Evolutionary conservation across 2,113 vertebrate species (phyloP).

Genomic region (Neotragus pygmaeus): DNA sequence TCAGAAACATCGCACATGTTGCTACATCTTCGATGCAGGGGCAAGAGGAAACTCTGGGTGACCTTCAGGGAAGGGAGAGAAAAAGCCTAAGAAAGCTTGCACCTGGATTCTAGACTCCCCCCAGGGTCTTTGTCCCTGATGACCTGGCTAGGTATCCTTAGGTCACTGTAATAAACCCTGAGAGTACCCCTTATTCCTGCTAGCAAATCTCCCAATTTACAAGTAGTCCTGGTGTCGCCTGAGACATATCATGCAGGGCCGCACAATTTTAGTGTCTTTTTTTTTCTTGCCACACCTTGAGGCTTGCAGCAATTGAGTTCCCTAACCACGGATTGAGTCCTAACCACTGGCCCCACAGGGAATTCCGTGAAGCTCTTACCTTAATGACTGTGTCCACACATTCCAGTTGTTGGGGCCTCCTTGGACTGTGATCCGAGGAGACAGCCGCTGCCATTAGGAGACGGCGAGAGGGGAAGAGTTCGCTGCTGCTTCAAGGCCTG

Average conservation of each 20-base stretch:
- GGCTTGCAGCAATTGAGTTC: not conserved
- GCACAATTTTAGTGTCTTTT: not conserved
- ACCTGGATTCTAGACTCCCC: not conserved
- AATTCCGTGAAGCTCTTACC: not conserved
- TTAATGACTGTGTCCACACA: not conserved
- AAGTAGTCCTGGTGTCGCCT: no score
- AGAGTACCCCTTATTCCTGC: no score
- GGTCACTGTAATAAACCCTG: not conserved
- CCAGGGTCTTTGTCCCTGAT: not conserved
- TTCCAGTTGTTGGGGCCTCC: not conserved
- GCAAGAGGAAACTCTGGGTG: not conserved
- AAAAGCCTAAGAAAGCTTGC: not conserved
- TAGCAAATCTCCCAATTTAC: not conserved
- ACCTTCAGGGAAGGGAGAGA: not conserved
- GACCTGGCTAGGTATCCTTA: not conserved
- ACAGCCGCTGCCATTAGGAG: not conserved
- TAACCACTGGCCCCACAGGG: not conserved
- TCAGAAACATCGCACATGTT: fast-evolving
- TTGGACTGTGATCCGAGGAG: not conserved
- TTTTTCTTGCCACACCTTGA: not conserved
- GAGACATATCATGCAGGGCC: not conserved
- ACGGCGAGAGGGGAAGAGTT: fast-evolving
- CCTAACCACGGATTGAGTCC: not conserved
- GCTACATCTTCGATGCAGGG: not conserved
- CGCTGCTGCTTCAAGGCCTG: not conserved